These are phyloP conservation scores for Campylorhamphus procurvoides DNA, from an alignment of 2,113 vertebrate species.

Conservation along the genomic window DNA sequence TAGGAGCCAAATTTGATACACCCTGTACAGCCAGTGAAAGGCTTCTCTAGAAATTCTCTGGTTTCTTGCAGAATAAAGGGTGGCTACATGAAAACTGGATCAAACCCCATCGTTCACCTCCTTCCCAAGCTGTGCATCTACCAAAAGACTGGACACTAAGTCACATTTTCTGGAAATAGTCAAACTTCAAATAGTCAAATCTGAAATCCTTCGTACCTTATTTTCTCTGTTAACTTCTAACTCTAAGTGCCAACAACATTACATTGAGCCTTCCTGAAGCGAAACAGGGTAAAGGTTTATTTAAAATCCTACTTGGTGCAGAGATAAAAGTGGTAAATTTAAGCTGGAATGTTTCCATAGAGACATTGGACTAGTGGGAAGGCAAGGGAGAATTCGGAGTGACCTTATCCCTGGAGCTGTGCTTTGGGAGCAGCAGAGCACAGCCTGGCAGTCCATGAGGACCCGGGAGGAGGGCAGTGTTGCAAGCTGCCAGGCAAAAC, in stretches of 20 bases:
- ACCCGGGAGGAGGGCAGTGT: fast-evolving
- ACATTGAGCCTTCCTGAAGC: background rate
- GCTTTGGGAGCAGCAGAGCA: background rate
- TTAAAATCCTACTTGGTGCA: background rate
- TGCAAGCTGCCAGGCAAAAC: background rate
- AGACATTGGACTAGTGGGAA: background rate
- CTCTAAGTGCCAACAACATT: background rate
- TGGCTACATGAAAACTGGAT: background rate
- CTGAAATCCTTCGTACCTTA: background rate
- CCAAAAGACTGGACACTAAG: background rate
- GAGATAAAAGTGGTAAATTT: background rate
- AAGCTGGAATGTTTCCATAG: background rate
- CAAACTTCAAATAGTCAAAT: background rate
- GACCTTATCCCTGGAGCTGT: background rate
- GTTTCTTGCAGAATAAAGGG: background rate
- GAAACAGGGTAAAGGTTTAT: background rate
- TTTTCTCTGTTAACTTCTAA: background rate
- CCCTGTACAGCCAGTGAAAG: background rate
- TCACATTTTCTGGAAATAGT: background rate
- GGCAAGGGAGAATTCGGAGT: background rate
- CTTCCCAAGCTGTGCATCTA: background rate
- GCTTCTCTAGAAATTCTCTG: background rate
- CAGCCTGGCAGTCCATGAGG: background rate
- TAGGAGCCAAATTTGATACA: background rate
- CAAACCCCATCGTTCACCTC: background rate